Evolutionary conservation across 2,113 vertebrate genomes (phyloP), one percentile per base, ranked within the genome.

Genomic region (Lontra canadensis): DNA sequence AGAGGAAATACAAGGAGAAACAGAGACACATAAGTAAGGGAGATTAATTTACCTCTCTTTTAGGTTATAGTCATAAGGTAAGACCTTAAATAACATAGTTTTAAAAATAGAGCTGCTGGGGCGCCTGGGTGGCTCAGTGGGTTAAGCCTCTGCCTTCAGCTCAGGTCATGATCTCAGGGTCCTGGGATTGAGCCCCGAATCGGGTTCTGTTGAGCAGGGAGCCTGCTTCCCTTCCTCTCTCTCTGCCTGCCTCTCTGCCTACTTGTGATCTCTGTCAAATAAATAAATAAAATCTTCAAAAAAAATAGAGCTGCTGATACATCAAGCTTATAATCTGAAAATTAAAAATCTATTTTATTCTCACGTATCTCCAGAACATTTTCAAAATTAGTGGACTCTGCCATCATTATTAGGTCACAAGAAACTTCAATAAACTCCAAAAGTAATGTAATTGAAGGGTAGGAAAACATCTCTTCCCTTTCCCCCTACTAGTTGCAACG

Each of bases 341-440:
- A 61, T 9, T 52, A 92, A 88, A 95, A 42, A 15, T 17, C 52
- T 42, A n/a, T 76, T 74, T 92, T 87, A 74, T 84, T 78, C 65
- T 85, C 31, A 26, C 26, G 14, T 57, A 67, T 42, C 59, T 57
- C 29, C 20, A 44, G 52, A 69, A 49, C 44, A 55, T 82, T 55
- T 88, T 63, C 65, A 74, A 96, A 92, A 88, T 88, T 63, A 88
- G 81, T 74, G 15, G n/a, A 87, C 74, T n/a, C 59, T 52, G 63
- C 5, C 42, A 25, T 82, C 55, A 82, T 39, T 67, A 67, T 39
- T 67, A 65, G 3, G 23, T 88, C 29, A 74, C 21, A 42, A 91
- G 18, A 91, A 86, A 78, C 52, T 61, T 95, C 52, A 83, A 57
- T 59, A 88, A 69, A 49, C 47, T 59, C 74, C 23, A 59, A 71